Evolutionary conservation across 2,113 vertebrate species (phyloP).

Genomic region (Gallinago jamesoni): DNA sequence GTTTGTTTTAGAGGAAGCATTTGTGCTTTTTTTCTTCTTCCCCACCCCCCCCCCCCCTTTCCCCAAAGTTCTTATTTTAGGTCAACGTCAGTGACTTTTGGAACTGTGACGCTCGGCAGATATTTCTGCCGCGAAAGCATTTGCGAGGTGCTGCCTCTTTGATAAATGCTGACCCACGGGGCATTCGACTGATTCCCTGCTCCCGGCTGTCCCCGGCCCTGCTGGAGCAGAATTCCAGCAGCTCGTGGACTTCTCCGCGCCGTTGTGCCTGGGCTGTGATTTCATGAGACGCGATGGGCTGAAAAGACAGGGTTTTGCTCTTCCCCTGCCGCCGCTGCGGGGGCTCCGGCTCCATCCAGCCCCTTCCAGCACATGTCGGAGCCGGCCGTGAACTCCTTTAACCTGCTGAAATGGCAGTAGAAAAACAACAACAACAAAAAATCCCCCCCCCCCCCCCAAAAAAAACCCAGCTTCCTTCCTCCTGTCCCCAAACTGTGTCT

Average conservation of each 20-base stretch:
- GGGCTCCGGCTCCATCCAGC: not conserved
- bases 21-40: not conserved
- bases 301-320: conserved; percentile 9
- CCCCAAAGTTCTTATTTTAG: conserved; percentile 7
- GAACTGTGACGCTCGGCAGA: conserved; percentile 54
- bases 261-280: conserved; percentile 11
- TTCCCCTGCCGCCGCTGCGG: not conserved
- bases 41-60: too few species aligned
- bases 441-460: too few species aligned
- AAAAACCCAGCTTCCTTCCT: not conserved
- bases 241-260: not conserved
- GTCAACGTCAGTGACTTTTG: not conserved
- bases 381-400: not conserved
- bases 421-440: not conserved
- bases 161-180: conserved; percentile 15
- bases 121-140: conserved; percentile 54
- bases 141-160: not conserved
- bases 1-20: not conserved
- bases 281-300: conserved; percentile 27
- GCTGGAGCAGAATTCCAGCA: conserved; percentile 52
- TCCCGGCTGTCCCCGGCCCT: not conserved
- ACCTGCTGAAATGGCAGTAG: not conserved
- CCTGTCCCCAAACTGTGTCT: not conserved
- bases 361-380: not conserved
- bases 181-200: conserved; percentile 35